phyloP scores from a whole-genome alignment of 2,113 vertebrate genomes.

The Neolamprologus devosi region DNA sequence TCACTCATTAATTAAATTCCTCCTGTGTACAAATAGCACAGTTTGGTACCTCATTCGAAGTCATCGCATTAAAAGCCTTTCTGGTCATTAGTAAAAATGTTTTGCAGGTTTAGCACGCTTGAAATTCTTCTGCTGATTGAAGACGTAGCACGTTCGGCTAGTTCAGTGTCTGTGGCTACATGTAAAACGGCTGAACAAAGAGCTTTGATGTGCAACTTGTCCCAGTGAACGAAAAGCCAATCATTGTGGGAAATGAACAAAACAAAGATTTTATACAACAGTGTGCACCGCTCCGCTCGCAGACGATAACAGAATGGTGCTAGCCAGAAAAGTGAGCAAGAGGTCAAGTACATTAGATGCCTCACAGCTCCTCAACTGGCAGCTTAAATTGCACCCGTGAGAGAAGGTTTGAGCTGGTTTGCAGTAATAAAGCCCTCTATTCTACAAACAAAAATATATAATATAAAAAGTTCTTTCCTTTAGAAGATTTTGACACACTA shows the following conservation, averaged over 20 bases:
- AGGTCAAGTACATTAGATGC: neutral
- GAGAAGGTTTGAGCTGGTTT: neutral
- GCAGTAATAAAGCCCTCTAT: neutral
- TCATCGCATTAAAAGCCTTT: neutral
- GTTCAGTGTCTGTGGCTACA: accelerated
- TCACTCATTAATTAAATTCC: neutral
- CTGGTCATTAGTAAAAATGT: neutral
- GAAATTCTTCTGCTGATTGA: neutral
- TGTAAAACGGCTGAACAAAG: neutral
- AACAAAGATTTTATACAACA: neutral
- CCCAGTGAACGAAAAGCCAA: neutral
- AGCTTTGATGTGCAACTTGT: accelerated
- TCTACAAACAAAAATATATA: neutral
- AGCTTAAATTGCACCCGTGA: neutral
- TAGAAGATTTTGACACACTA: neutral
- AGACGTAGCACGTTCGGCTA: neutral
- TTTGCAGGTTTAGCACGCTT: neutral
- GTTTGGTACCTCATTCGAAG: accelerated
- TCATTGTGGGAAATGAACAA: neutral
- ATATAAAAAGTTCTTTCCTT: neutral
- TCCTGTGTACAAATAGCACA: neutral
- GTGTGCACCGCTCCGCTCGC: neutral
- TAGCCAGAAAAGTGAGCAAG: neutral
- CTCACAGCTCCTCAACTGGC: neutral
- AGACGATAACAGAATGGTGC: neutral